These are phyloP conservation scores for Boloria selene DNA, from an alignment of 2,888 invertebrate genomes.

Conservation along the genomic window DNA sequence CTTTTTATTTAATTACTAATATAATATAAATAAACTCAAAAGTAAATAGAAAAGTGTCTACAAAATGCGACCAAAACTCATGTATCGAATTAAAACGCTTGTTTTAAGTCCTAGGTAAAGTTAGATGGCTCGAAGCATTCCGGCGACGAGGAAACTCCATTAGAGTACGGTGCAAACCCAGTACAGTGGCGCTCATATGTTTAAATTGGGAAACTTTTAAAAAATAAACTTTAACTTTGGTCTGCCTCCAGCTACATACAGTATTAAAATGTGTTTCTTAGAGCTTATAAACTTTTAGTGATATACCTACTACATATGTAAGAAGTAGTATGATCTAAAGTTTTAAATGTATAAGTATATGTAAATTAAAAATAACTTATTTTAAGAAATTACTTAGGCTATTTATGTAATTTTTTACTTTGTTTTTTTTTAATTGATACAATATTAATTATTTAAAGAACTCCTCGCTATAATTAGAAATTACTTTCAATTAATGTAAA, in stretches of 20 bases:
- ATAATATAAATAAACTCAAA: neutral
- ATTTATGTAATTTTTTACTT: no score
- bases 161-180: slow-evolving; percentile 41
- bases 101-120: slow-evolving; percentile 44
- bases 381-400: neutral
- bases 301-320: no score
- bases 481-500: no score
- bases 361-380: neutral
- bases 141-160: slow-evolving; percentile 62
- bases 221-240: neutral
- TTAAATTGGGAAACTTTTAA: slow-evolving; percentile 4
- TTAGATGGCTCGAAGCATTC: slow-evolving; percentile 46
- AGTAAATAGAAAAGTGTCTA: neutral
- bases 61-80: neutral
- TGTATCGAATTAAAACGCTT: slow-evolving; percentile 35
- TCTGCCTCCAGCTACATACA: slow-evolving; percentile 12
- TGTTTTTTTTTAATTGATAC: no score
- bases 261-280: neutral
- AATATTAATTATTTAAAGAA: no score
- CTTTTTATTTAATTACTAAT: no score
- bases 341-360: no score
- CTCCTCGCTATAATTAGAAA: no score
- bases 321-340: no score
- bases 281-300: no score
- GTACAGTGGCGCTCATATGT: slow-evolving; percentile 17